These are phyloP conservation scores for Proctacanthus coquilletti DNA, from an alignment of 1,140 invertebrate species.

Conservation along the genomic window DNA sequence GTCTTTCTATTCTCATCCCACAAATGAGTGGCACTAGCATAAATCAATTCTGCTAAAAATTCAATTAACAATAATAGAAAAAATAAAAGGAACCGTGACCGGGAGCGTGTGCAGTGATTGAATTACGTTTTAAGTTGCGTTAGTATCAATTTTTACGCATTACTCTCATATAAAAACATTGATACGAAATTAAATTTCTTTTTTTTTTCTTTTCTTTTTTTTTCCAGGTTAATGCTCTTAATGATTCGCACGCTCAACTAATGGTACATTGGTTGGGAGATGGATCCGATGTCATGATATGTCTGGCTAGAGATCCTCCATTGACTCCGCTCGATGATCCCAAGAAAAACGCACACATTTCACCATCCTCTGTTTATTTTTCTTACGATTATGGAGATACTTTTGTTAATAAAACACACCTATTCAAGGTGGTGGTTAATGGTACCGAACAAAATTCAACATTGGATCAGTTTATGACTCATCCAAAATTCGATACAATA, in stretches of 20 bases:
- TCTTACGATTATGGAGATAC: conserved; percentile 74
- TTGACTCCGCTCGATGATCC: conserved; percentile 21
- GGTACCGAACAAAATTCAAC: conserved; percentile 40
- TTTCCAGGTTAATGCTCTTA: conserved; percentile 50
- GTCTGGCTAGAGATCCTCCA: conserved; percentile 55
- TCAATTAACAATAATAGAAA: too few relatives aligned
- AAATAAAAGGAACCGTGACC: too few relatives aligned
- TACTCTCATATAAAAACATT: too few relatives aligned
- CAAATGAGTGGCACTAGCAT: too few relatives aligned
- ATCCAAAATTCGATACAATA: conserved; percentile 60
- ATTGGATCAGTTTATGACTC: conserved; percentile 70
- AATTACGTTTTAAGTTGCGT: too few relatives aligned
- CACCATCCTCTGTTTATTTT: conserved; percentile 60
- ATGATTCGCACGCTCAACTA: conserved; percentile 73
- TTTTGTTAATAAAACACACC: conserved; percentile 56
- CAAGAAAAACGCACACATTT: conserved; percentile 24
- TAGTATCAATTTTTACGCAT: too few relatives aligned
- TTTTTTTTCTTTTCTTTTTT: conserved; percentile 9
- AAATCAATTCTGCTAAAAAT: too few relatives aligned
- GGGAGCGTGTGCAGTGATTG: too few relatives aligned
- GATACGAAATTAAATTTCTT: too few relatives aligned
- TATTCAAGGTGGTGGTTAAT: conserved; percentile 37
- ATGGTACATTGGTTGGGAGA: conserved; percentile 84
- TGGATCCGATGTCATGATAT: conserved; percentile 70
- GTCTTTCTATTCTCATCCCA: too few relatives aligned